These are phyloP conservation scores for Sebastes minor DNA, from an alignment of 2,797 vertebrate genomes.

Conservation along the genomic window DNA sequence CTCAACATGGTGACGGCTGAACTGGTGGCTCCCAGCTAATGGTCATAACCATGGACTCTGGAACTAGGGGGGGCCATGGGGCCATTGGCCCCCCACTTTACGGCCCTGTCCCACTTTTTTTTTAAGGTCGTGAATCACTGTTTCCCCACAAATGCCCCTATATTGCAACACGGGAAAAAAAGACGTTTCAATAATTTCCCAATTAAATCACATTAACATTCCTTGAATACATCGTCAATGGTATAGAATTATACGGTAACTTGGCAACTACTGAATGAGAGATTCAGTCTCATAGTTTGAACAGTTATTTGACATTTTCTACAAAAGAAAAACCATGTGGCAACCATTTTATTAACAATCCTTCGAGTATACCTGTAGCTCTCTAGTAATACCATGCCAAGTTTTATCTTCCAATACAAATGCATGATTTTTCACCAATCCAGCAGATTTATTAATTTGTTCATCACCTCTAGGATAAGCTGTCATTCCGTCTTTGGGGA, in stretches of 20 bases:
- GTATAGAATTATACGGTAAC: neutral
- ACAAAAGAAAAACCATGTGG: neutral
- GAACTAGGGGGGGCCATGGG: too few relatives aligned
- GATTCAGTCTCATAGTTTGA: neutral
- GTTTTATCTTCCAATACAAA: constrained; percentile 19
- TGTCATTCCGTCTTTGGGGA: constrained; percentile 57
- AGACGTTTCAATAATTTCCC: rapidly evolving
- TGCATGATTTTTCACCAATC: constrained; percentile 9
- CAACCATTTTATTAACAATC: neutral
- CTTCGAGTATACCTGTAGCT: neutral
- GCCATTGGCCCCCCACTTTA: too few relatives aligned
- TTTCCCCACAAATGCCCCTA: too few relatives aligned
- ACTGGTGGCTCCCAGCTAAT: too few relatives aligned
- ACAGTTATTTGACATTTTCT: neutral
- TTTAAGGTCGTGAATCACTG: too few relatives aligned
- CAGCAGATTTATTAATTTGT: constrained; percentile 38
- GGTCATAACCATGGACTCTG: too few relatives aligned
- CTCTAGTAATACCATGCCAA: constrained; percentile 1
- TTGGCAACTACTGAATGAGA: neutral
- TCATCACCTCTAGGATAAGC: constrained; percentile 34
- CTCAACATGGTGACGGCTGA: too few relatives aligned
- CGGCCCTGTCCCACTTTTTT: too few relatives aligned
- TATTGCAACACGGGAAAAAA: too few relatives aligned
- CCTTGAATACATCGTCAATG: neutral
- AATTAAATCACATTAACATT: neutral